Base-by-base conservation (phyloP, 1,140 invertebrate genomes). In the Anoplophora glabripennis region DNA sequence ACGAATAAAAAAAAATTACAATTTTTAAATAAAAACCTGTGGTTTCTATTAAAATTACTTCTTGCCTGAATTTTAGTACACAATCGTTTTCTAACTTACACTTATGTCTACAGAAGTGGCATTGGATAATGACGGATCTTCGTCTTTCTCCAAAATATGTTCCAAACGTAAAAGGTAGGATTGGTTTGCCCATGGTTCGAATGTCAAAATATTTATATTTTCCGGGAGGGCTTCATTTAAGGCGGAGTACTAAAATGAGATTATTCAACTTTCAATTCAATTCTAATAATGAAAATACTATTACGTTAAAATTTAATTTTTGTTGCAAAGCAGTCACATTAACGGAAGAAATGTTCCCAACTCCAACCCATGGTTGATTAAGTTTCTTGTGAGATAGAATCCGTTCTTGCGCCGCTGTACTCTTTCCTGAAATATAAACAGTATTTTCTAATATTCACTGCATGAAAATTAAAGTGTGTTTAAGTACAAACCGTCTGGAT, bases 401-500 rank as follows among this genome's bases (percentile, higher is more conserved):
- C 1, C 59, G 33, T 53, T 69, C 65, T 17, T 53, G n/a, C 4
- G 49, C 55, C 1, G 41, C 11, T 36, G 52, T 37, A 7, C 42
- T 61, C 44, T 21, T 46, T 5, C 42, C 59, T 65, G 11, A 84
- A 18, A 53, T 28, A 28, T 28, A 80, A 77, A 78, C 87, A 86
- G 45, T 76, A 80, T 56, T 90, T 92, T 64, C 84, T 77, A 1
- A 83, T 83, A 11, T 91, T 82, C 3, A 93, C 75, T n/a, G 89
- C 89, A 65, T 78, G 68, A 14, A 80, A 78, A n/a, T n/a, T n/a
- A n/a, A n/a, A n/a, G n/a, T n/a, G n/a, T n/a, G 72, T 4, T 89
- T 83, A 79, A 99, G 95, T 0, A 80, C 88, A 0, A 98, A 94
- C 7, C 96, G 96, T 66, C 94, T 93, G 0, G 84, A 85, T 77